Evolutionary conservation across 2,797 vertebrate species (phyloP), one percentile per base, ranked within the genome.

Genomic region (Poeciliopsis gracilis): DNA sequence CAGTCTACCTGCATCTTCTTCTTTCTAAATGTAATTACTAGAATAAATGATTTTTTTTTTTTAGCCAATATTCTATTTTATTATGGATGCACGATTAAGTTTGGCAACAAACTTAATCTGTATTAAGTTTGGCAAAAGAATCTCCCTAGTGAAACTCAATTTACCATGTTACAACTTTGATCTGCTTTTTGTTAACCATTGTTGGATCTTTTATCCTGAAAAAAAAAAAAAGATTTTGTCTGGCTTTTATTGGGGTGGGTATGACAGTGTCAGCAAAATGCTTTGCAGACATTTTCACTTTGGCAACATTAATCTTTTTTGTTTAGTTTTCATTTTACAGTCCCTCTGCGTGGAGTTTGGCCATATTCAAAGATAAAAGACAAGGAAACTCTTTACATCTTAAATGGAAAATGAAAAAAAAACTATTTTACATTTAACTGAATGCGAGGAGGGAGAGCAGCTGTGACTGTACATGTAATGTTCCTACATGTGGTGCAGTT

Each of bases 101-200:
- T 18, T 66, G 57, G 53, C 45, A 57, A 46, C 8, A 51, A 81
- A n/a, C n/a, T n/a, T n/a, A n/a, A n/a, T n/a, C n/a, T n/a, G n/a
- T n/a, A n/a, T n/a, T n/a, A n/a, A n/a, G n/a, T n/a, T n/a, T 93
- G 88, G 92, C 92, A 25, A 8, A 47, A 70, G 59, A 43, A 46
- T 61, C 57, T 18, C 30, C 71, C 70, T 82, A 75, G 85, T 86
- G 84, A 59, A 38, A 78, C 75, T 77, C 49, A 69, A 57, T n/a
- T 85, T 38, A 23, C 7, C 33, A 20, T 36, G 61, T 20, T 11
- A 20, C 7, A 20, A 38, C 61, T 66, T 38, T 38, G 33, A 66
- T 66, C 16, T 15, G 61, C 61, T 20, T 66, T 33, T 20, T 63
- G 15, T 63, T 63, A 63, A 63, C 9, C 45, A 2, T 13, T 69